Evolutionary conservation across 1,140 invertebrate species (phyloP).

Genomic region (Sarcophaga bullata): DNA sequence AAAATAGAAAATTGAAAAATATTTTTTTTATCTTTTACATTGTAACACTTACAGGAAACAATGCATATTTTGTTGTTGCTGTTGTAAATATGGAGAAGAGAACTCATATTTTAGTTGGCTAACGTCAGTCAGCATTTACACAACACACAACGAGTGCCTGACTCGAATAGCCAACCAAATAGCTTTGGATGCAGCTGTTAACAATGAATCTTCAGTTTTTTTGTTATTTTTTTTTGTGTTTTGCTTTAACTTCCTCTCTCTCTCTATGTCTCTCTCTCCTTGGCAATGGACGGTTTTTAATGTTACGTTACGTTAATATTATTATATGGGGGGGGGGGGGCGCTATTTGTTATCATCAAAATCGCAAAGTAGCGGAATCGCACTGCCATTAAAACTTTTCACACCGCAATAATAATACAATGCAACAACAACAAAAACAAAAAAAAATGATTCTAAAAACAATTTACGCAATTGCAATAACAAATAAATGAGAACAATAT

Average conservation of each 20-base stretch:
- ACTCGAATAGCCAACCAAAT: neutral
- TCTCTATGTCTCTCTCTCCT: no score
- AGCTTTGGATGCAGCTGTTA: neutral
- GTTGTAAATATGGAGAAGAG: neutral
- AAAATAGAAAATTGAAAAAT: no score
- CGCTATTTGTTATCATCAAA: conserved; percentile 28
- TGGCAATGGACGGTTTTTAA: neutral
- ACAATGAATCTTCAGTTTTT: neutral
- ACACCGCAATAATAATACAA: neutral
- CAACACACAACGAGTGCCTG: neutral
- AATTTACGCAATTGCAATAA: conserved; percentile 41
- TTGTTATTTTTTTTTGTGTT: no score
- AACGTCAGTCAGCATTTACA: neutral
- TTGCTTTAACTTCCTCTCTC: no score
- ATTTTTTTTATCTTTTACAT: neutral
- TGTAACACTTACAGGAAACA: neutral
- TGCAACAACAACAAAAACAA: no score
- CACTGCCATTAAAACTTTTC: conserved; percentile 31
- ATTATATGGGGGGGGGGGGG: conserved; percentile 19
- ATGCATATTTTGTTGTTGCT: neutral
- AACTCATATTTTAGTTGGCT: neutral
- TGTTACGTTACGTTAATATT: neutral
- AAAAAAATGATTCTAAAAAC: conserved; percentile 25
- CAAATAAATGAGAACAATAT: conserved; percentile 33
- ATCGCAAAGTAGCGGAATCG: conserved; percentile 12